Conservation (phyloP, 2,797 vertebrate species). For the Paramormyrops hopkinsi region DNA sequence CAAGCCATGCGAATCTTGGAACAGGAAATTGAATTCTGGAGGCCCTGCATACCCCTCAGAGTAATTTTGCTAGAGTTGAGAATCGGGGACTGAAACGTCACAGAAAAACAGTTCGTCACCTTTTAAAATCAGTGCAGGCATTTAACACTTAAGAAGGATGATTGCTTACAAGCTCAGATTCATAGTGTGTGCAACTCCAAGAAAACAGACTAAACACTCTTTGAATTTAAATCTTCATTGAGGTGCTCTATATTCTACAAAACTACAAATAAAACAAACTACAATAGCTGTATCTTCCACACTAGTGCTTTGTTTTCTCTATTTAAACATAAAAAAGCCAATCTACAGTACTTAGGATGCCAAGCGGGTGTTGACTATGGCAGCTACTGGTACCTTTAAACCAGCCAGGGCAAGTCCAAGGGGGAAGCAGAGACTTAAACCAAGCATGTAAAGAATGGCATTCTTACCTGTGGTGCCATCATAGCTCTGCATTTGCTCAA, state of each 20-base stretch:
- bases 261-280: neutral
- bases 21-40: slow-evolving; percentile 33
- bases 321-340: neutral
- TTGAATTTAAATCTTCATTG: slow-evolving; percentile 1
- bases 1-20: slow-evolving; percentile 30
- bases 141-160: neutral
- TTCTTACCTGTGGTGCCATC: neutral
- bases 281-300: neutral
- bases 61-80: slow-evolving; percentile 36
- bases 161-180: neutral
- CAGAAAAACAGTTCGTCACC: neutral
- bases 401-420: slow-evolving; percentile 14
- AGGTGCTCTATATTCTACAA: neutral
- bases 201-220: neutral
- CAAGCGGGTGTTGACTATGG: neutral
- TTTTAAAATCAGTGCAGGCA: neutral
- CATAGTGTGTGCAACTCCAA: neutral
- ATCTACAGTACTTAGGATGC: neutral
- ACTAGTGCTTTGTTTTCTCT: neutral
- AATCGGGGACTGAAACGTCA: slow-evolving; percentile 24
- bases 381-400: neutral
- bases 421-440: neutral
- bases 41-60: slow-evolving; percentile 6
- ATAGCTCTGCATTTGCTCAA: neutral
- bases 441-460: neutral